A percentile compares a stretch with the other conserved stretches of the same genome.
Conservation (phyloP, 2,113 vertebrate genomes). For the Aphyosemion australe region DNA sequence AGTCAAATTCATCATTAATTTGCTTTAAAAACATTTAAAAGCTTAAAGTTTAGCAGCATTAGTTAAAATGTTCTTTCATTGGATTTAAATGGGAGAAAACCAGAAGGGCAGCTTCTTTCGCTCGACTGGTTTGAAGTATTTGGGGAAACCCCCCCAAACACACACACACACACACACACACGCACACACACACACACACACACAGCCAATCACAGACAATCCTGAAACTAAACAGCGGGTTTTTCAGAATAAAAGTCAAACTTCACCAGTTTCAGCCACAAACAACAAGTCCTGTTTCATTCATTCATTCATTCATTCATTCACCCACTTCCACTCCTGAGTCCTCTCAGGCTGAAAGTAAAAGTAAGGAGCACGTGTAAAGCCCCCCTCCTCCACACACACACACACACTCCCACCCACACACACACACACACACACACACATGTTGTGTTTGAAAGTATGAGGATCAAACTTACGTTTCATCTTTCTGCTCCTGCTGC, state of each 20-base stretch:
- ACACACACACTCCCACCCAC: conserved; percentile 16
- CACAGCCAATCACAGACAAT: conserved; percentile 41
- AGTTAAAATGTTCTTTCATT: no score
- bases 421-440: conserved; percentile 15
- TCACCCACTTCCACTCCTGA: background rate
- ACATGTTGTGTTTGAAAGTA: conserved; percentile 18
- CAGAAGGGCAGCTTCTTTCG: background rate
- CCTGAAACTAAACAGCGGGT: conserved; percentile 18
- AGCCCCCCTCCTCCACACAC: conserved; percentile 10
- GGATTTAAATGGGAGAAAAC: background rate
- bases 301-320: conserved; percentile 13
- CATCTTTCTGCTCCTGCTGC: conserved; percentile 50
- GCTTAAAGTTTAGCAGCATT: no score
- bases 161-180: conserved; percentile 7
- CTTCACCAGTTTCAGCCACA: background rate
- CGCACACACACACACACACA: conserved; percentile 23
- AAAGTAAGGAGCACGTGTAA: conserved; percentile 43
- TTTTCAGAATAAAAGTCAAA: conserved; percentile 3
- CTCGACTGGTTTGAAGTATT: background rate
- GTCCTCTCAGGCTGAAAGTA: conserved; percentile 6
- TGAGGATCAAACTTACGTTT: conserved; percentile 65
- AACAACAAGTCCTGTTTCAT: background rate
- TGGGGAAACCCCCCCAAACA: conserved; percentile 32
- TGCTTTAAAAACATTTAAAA: no score
- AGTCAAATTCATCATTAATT: no score